Evolutionary conservation across 2,888 invertebrate species (phyloP).

Genomic region (Urechis unicinctus): DNA sequence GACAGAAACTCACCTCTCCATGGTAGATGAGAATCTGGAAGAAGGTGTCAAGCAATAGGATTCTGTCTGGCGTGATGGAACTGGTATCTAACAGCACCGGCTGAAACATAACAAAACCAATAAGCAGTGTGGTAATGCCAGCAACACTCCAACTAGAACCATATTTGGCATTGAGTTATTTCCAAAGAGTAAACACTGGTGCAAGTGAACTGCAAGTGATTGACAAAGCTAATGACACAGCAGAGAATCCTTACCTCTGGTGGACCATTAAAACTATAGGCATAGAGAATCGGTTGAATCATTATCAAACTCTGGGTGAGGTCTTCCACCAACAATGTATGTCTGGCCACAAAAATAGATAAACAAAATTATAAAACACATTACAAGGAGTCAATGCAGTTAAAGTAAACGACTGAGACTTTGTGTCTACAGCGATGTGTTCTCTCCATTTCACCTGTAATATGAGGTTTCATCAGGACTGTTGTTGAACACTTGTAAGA

Average conservation of each 20-base stretch:
- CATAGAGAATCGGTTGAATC: slow-evolving; percentile 98
- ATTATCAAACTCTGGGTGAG: slow-evolving; percentile 95
- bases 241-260: slow-evolving; percentile 66
- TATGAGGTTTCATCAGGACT: slow-evolving; percentile 99
- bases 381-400: background rate
- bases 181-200: background rate
- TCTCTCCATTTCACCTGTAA: slow-evolving; percentile 64
- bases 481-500: slow-evolving; percentile 98
- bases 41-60: slow-evolving; percentile 98
- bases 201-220: background rate
- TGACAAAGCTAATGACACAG: background rate
- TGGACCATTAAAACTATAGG: slow-evolving; percentile 95
- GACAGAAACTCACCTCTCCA: slow-evolving; percentile 72
- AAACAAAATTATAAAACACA: background rate
- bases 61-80: slow-evolving; percentile 93
- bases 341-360: slow-evolving; percentile 56
- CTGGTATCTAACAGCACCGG: slow-evolving; percentile 95
- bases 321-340: slow-evolving; percentile 95
- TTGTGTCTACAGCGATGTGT: too few relatives aligned
- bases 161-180: too few relatives aligned
- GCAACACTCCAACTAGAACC: background rate
- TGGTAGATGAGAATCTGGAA: slow-evolving; percentile 99
- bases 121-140: background rate
- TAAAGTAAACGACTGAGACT: too few relatives aligned
- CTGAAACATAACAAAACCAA: slow-evolving; percentile 47